phyloP scores from a whole-genome alignment of 2,888 invertebrate genomes.

The Cheiracanthium punctorium region DNA sequence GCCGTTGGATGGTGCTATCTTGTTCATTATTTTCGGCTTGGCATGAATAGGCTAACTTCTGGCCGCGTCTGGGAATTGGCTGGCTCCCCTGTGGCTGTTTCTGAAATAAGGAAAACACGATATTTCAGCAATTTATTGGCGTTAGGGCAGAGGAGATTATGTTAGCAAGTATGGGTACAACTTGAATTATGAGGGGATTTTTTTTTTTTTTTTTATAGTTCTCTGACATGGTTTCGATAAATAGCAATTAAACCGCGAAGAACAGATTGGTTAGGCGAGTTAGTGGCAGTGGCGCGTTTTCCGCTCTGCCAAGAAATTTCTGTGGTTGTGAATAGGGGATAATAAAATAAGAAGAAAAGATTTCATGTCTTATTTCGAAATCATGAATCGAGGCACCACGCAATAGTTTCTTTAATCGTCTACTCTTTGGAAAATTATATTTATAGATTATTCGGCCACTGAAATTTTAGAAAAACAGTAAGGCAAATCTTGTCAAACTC shows the following conservation, averaged over 20 bases:
- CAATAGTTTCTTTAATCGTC: too few relatives aligned
- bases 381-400: too few relatives aligned
- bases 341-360: too few relatives aligned
- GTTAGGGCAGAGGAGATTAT: background rate
- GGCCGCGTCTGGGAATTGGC: background rate
- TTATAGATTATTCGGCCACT: too few relatives aligned
- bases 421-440: too few relatives aligned
- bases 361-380: too few relatives aligned
- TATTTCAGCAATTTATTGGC: background rate
- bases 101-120: background rate
- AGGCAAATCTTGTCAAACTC: too few relatives aligned
- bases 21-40: slow-evolving; percentile 23
- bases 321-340: too few relatives aligned
- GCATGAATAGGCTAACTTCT: background rate
- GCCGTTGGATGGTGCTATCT: slow-evolving; percentile 50
- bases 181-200: background rate
- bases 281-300: too few relatives aligned
- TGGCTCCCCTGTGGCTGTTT: background rate
- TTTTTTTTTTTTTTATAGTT: too few relatives aligned
- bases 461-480: too few relatives aligned
- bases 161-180: background rate
- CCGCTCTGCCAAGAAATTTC: too few relatives aligned
- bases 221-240: background rate
- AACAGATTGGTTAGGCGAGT: background rate
- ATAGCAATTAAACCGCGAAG: background rate